Evolutionary conservation across 2,113 vertebrate genomes (phyloP).

Genomic region (Axis porcinus): DNA sequence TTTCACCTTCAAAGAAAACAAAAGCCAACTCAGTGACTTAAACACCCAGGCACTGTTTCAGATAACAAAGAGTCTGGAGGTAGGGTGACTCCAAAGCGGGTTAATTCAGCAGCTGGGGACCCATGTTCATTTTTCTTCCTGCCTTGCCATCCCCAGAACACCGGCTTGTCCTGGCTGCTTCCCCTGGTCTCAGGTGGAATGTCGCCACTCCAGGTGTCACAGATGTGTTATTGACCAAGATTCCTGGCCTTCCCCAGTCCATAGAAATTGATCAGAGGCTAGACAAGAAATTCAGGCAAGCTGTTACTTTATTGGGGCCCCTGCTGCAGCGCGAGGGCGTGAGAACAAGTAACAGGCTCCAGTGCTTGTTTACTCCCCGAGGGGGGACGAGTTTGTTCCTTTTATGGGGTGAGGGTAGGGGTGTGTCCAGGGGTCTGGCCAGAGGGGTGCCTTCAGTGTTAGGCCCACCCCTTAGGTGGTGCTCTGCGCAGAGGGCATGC

Average conservation of each 20-base stretch:
- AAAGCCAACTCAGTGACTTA: background rate
- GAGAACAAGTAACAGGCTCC: background rate
- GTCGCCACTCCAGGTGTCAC: background rate
- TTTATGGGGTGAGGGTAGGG: background rate
- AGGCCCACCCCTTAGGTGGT: background rate
- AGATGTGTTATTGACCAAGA: background rate
- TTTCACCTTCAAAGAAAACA: slow-evolving; percentile 2
- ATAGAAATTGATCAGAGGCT: background rate
- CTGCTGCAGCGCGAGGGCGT: background rate
- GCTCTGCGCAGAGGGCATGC: background rate
- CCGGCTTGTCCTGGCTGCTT: background rate
- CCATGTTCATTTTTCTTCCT: background rate
- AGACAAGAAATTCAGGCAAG: background rate
- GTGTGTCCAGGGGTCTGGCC: background rate
- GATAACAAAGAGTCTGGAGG: background rate
- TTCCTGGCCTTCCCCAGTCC: background rate
- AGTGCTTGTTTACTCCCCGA: background rate
- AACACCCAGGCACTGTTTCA: background rate
- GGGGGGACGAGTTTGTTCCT: background rate
- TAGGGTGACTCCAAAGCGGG: background rate
- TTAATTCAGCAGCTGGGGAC: background rate
- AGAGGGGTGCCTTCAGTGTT: background rate
- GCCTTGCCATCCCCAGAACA: background rate
- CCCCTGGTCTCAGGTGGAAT: background rate
- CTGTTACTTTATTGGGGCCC: background rate